phyloP scores from a whole-genome alignment of 1,140 invertebrate genomes.

The Pissodes strobi region DNA sequence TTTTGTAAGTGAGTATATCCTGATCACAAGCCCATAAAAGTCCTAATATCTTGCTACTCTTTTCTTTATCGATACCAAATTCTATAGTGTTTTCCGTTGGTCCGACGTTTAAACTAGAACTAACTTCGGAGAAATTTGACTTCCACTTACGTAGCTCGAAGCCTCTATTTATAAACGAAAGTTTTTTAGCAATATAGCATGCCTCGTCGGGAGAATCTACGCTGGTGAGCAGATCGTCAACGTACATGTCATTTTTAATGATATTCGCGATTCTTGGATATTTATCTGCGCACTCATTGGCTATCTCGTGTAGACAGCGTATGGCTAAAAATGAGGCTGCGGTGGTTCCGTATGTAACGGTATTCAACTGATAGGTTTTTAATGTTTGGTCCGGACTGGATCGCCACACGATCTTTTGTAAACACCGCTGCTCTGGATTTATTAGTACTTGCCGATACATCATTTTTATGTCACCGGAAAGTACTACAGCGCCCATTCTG shows the following conservation, averaged over 20 bases:
- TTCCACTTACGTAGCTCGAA: conserved; percentile 56
- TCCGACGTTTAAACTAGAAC: not conserved
- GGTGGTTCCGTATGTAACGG: conserved; percentile 43
- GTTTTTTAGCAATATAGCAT: conserved; percentile 17
- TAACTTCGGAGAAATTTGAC: conserved; percentile 34
- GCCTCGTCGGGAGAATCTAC: conserved; percentile 38
- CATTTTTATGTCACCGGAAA: no score
- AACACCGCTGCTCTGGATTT: conserved; percentile 43
- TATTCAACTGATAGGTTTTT: conserved; percentile 27
- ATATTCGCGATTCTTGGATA: conserved; percentile 37
- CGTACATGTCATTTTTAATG: conserved; percentile 49
- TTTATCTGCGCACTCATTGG: conserved; percentile 23
- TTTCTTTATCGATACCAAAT: not conserved
- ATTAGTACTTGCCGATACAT: no score
- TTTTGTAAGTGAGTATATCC: conserved; percentile 13
- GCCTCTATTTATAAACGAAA: not conserved
- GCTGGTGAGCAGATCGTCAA: conserved; percentile 54
- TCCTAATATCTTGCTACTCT: conserved; percentile 16
- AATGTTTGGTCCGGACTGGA: conserved; percentile 29
- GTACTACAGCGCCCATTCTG: conserved; percentile 48
- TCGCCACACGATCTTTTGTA: conserved; percentile 55
- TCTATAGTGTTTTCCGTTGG: not conserved
- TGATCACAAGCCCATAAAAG: conserved; percentile 16
- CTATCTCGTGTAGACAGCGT: conserved; percentile 37
- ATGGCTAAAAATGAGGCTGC: conserved; percentile 45